Conservation (phyloP, 2,888 invertebrate species). For the Rhaphigaster nebulosa region DNA sequence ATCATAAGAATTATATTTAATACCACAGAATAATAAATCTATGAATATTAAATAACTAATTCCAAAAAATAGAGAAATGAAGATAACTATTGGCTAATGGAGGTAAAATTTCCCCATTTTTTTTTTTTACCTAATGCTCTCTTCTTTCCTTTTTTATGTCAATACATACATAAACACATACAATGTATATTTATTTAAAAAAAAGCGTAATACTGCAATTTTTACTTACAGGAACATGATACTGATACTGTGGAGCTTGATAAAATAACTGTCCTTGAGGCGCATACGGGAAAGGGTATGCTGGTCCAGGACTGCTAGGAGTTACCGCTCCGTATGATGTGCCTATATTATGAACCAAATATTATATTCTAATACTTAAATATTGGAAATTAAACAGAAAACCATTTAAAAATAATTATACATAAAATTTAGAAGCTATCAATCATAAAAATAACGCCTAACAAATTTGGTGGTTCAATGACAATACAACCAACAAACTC, state of each 20-base stretch:
- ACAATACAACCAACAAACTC: not conserved
- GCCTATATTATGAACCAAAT: conserved; percentile 33
- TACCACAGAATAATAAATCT: too few species aligned
- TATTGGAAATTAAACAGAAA: not conserved
- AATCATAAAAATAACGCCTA: not conserved
- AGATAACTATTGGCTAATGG: too few species aligned
- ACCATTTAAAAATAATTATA: not conserved
- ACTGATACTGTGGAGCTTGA: conserved; percentile 59
- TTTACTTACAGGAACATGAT: conserved; percentile 62
- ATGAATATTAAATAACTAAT: too few species aligned
- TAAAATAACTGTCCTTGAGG: conserved; percentile 59
- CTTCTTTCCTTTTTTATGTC: too few species aligned
- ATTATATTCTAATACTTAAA: not conserved
- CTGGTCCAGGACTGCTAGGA: conserved; percentile 55
- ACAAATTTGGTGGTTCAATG: not conserved
- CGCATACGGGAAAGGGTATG: conserved; percentile 60
- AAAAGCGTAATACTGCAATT: not conserved
- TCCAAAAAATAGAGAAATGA: too few species aligned
- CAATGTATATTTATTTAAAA: too few species aligned
- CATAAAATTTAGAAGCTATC: too few species aligned
- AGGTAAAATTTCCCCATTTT: too few species aligned
- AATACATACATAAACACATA: too few species aligned
- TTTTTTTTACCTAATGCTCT: too few species aligned
- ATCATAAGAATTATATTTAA: too few species aligned
- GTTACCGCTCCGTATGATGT: conserved; percentile 55